A percentile compares a stretch with the other conserved stretches of the same genome.
Evolutionary conservation across 2,113 vertebrate species (phyloP).

Genomic region (Mesoclemmys tuberculata): DNA sequence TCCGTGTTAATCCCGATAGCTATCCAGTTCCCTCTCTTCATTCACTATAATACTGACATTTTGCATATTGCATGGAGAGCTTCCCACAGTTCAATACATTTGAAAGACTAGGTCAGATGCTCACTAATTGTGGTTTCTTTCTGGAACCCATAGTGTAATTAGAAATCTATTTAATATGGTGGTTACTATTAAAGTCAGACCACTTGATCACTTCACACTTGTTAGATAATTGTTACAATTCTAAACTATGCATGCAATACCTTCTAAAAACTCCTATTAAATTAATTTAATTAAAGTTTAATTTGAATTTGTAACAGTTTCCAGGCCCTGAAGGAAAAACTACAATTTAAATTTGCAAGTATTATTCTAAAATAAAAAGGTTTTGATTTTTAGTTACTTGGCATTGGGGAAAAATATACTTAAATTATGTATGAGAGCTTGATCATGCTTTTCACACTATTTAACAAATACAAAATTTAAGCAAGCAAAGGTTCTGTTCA

Average conservation of each 20-base stretch:
- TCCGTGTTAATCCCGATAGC: background rate
- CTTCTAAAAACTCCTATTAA: constrained; percentile 55
- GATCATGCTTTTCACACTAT: background rate
- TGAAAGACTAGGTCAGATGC: constrained; percentile 54
- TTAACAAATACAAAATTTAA: background rate
- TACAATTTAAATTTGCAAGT: constrained; percentile 17
- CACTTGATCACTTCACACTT: constrained; percentile 42
- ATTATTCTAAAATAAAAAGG: background rate
- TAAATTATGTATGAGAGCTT: background rate
- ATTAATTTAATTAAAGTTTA: constrained; percentile 71
- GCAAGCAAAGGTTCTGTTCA: background rate
- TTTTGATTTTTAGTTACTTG: background rate
- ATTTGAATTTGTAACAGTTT: constrained; percentile 55
- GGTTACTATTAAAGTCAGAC: constrained; percentile 58
- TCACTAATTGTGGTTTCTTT: constrained; percentile 60
- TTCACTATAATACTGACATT: constrained; percentile 32
- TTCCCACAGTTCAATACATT: constrained; percentile 42
- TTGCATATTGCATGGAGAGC: constrained; percentile 14
- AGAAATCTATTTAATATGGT: constrained; percentile 65
- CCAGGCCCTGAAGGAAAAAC: constrained; percentile 30
- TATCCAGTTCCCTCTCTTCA: background rate
- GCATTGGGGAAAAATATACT: background rate
- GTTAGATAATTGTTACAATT: constrained; percentile 61
- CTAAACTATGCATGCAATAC: constrained; percentile 60
- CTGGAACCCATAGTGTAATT: constrained; percentile 60